A percentile compares a stretch with the other conserved stretches of the same genome.
These are phyloP conservation scores for Psittacula echo DNA, from an alignment of 2,797 vertebrate genomes.

Conservation along the genomic window DNA sequence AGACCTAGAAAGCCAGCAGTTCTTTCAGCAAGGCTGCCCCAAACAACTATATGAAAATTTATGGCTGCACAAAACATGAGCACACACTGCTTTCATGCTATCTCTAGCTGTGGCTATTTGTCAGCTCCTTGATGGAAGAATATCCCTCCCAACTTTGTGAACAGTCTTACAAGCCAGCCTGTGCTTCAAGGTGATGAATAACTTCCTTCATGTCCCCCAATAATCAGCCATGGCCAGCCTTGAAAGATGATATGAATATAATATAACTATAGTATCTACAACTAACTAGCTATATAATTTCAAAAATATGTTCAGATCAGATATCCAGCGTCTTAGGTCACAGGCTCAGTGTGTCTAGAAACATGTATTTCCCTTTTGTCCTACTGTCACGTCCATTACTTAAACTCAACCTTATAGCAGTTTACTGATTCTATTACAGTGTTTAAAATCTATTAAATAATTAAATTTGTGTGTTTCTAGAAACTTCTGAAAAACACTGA, in stretches of 20 bases:
- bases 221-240: background rate
- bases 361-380: background rate
- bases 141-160: background rate
- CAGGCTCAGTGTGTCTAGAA: background rate
- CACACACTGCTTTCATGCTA: background rate
- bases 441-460: slow-evolving; percentile 4
- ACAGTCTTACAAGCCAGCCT: background rate
- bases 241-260: background rate
- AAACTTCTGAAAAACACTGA: background rate
- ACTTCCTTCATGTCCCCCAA: background rate
- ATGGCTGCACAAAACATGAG: background rate
- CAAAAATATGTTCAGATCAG: background rate
- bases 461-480: background rate
- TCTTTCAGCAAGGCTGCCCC: background rate
- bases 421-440: background rate
- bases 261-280: background rate
- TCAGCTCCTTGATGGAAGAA: background rate
- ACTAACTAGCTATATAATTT: background rate
- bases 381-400: background rate
- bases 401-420: background rate
- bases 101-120: background rate
- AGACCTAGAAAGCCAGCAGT: background rate
- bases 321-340: background rate
- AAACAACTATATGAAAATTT: background rate
- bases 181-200: background rate